phyloP scores from a whole-genome alignment of 1,140 invertebrate genomes.

The Medauroidea extradentata region DNA sequence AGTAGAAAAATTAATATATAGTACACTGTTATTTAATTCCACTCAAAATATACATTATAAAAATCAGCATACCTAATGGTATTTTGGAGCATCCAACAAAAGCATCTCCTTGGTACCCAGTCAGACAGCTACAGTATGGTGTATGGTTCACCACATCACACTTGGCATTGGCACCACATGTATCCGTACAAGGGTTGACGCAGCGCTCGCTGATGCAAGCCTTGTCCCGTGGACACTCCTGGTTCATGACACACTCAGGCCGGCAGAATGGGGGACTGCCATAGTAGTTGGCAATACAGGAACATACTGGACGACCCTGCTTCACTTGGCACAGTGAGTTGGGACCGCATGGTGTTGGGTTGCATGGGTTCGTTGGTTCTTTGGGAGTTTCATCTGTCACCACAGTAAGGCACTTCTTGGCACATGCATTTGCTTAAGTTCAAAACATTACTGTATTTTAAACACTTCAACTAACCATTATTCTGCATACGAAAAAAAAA shows the following conservation, averaged over 20 bases:
- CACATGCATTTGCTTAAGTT: no score
- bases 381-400: constrained; percentile 39
- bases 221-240: constrained; percentile 67
- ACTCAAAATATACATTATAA: no score
- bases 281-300: constrained; percentile 68
- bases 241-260: constrained; percentile 68
- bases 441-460: no score
- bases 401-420: background rate
- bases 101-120: constrained; percentile 74
- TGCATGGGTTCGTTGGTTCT: constrained; percentile 60
- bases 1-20: no score
- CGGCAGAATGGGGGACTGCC: constrained; percentile 68
- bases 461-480: background rate
- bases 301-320: constrained; percentile 70
- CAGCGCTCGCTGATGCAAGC: constrained; percentile 80
- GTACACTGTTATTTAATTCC: no score
- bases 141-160: constrained; percentile 79
- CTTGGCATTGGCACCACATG: constrained; percentile 72
- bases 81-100: constrained; percentile 67
- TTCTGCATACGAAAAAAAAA: background rate
- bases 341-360: constrained; percentile 76
- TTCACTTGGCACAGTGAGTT: constrained; percentile 80
- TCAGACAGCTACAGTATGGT: constrained; percentile 70
- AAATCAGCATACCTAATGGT: constrained; percentile 32
- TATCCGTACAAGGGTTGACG: constrained; percentile 64